Base-by-base conservation (phyloP, 2,888 invertebrate species). In the Xanthorhoe designata region DNA sequence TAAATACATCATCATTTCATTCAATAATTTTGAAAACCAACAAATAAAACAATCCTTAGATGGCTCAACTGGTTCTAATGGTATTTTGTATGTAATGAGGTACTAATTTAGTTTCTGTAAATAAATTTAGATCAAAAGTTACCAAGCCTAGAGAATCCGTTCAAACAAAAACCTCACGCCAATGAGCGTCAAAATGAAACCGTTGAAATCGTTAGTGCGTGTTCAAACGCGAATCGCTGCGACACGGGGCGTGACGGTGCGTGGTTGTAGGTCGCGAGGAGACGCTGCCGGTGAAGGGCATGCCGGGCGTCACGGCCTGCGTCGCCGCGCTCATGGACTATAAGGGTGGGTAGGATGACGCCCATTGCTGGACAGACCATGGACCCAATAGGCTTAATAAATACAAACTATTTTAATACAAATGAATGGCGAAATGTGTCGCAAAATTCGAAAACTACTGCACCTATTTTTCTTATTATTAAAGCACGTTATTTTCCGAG, bases 321-420 rank as follows among this genome's bases (percentile, higher is more conserved):
- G 84, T 94, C 78, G 94, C 95, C 88, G 95, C 96, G 88, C 95
- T 96, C 86, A 94, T 96, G 86, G 95, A 95, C 83, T 95, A 95
- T 86, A 95, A 95, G 95, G 97, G 97, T 97, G 92, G 91, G 94
- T 91, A 84, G 18, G 10, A n/a, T 24, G 9, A 2, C 42, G 7
- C 1, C 17, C n/a, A 24, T n/a, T 55, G 8, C 0, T 51, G 56
- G 56, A 57, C 52, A 29, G 57, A 63, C 18, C 57, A 42, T 51
- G 7, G 5, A 8, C 47, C 15, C 15, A 15, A 15, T 45, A 45
- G 7, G 0, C 32, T 32, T 32, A 5, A 5, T 32, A 32, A 6
- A 32, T 32, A 5, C 32, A 32, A 32, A 32, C 32, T 7, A 32
- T 32, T 2, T 32, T 32, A 32, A 32, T 7, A 32, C 5, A 32